Percentiles rank a stretch among this genome's conserved stretches.
Conservation (phyloP, 2,797 vertebrate species). For the Ctenopoma multispine region DNA sequence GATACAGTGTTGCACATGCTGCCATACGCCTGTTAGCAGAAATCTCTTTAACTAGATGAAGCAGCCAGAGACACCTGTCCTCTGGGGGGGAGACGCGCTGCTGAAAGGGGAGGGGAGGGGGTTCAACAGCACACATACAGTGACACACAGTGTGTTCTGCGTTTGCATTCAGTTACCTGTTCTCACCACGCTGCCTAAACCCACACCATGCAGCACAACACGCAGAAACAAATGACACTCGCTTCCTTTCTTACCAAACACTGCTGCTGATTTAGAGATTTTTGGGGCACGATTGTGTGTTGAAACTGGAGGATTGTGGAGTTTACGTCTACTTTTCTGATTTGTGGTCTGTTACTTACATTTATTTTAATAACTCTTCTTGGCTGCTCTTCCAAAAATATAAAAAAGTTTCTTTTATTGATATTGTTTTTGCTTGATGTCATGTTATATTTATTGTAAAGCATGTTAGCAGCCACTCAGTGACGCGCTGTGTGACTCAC, state of each 20-base stretch:
- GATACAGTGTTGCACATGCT: conserved; percentile 64
- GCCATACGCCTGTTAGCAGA: conserved; percentile 52
- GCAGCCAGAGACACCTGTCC: conserved; percentile 10
- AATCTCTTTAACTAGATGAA: conserved; percentile 31
- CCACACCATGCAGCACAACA: conserved; percentile 7
- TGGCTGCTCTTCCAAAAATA: conserved; percentile 12
- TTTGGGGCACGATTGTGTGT: neutral
- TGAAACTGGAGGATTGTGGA: neutral
- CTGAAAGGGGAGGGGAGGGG: neutral
- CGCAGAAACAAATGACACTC: neutral
- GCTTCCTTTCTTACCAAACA: neutral
- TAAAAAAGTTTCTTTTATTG: neutral
- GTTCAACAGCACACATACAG: conserved; percentile 20
- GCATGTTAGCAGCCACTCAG: neutral
- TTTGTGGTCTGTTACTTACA: neutral
- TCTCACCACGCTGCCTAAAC: too few species aligned
- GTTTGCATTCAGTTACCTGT: conserved; percentile 4
- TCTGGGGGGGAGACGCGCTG: conserved; percentile 22
- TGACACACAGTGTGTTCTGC: neutral
- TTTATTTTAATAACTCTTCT: neutral
- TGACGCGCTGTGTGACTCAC: neutral
- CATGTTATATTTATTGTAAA: neutral
- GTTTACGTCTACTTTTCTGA: neutral
- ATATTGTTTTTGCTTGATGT: neutral
- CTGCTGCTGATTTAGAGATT: neutral